Evolutionary conservation across 1,140 invertebrate species (phyloP).

Genomic region (Thaumetopoea pityocampa): DNA sequence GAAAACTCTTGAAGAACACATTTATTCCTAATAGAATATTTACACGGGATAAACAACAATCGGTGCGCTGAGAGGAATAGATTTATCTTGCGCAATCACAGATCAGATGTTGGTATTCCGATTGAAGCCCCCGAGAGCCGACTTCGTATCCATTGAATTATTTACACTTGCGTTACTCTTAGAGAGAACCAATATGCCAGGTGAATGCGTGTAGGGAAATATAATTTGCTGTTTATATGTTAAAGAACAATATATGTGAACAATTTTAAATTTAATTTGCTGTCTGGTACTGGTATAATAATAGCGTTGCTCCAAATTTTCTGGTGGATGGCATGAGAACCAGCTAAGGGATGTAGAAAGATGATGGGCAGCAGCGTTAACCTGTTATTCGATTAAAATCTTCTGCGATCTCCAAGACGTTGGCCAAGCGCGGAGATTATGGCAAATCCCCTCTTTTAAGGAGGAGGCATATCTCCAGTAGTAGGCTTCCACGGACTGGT

Average conservation of each 20-base stretch:
- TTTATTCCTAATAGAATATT: slow-evolving; percentile 19
- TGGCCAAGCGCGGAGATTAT: too few species aligned
- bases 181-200: slow-evolving; percentile 20
- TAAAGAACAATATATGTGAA: background rate
- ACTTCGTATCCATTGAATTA: slow-evolving; percentile 58
- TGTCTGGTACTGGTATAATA: too few species aligned
- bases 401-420: too few species aligned
- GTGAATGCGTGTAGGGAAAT: slow-evolving; percentile 23
- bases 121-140: slow-evolving; percentile 52
- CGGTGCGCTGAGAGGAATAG: slow-evolving; percentile 32
- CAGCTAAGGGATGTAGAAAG: too few species aligned
- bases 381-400: too few species aligned
- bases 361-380: too few species aligned
- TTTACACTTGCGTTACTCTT: slow-evolving; percentile 52
- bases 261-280: background rate
- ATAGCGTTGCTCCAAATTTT: too few species aligned
- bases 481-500: too few species aligned
- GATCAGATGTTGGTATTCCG: slow-evolving; percentile 65
- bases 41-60: slow-evolving; percentile 20
- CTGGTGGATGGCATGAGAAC: too few species aligned
- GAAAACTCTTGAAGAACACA: slow-evolving; percentile 1
- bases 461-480: too few species aligned
- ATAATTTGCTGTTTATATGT: slow-evolving; percentile 24
- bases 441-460: too few species aligned
- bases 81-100: slow-evolving; percentile 64